A percentile compares a stretch with the other conserved stretches of the same genome.
Conservation (phyloP, 2,113 vertebrate genomes). For the Callipepla californica region DNA sequence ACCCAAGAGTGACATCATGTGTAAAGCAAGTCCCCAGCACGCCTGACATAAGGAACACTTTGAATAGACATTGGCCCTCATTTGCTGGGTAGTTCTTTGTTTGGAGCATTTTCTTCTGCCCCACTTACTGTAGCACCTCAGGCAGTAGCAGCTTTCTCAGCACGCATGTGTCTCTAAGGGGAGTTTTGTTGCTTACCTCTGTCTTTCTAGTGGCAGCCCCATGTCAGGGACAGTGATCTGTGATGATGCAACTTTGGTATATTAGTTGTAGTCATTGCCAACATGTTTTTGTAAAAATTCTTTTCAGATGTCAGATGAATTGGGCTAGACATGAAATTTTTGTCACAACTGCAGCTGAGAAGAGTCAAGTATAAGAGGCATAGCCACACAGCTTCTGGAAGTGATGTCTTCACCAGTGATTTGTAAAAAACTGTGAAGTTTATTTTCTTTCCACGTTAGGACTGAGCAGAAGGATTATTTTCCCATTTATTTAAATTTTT, state of each 20-base stretch:
- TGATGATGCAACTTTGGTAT: neutral
- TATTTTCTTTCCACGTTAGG: neutral
- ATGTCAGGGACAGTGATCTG: neutral
- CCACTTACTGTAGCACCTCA: rapidly evolving
- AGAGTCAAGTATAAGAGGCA: neutral
- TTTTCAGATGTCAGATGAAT: neutral
- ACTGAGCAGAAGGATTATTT: neutral
- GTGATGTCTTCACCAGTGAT: neutral
- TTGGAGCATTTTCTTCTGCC: neutral
- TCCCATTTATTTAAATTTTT: neutral
- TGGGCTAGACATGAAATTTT: neutral
- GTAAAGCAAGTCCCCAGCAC: neutral
- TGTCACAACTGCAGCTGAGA: neutral
- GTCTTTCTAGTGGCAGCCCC: neutral
- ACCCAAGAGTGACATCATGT: too few species aligned
- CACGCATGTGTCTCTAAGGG: neutral
- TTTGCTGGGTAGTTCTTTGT: neutral
- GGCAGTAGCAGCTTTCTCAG: neutral
- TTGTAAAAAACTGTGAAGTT: neutral
- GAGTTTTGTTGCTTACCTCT: neutral
- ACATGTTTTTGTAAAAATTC: neutral
- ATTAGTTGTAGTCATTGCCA: neutral
- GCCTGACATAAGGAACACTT: neutral
- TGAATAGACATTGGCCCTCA: neutral
- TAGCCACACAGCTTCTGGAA: neutral